Percentiles rank a stretch among this genome's conserved stretches.
Conservation (phyloP, 2,113 vertebrate genomes). For the Turdus rufiventris region DNA sequence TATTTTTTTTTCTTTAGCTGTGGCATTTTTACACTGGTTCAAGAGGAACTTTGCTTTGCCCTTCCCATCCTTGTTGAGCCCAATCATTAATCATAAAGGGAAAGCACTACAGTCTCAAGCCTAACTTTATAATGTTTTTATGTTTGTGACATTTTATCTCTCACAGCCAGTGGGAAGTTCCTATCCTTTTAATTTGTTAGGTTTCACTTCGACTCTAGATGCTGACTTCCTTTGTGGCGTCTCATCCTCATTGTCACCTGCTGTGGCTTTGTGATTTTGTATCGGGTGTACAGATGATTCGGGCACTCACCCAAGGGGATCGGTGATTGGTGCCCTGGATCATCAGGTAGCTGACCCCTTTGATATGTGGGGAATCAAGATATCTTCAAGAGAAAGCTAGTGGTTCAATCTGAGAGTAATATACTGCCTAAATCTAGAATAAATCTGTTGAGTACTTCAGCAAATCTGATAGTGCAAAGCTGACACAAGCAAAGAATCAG, state of each 20-base stretch:
- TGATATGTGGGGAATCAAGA: neutral
- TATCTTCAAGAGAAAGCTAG: neutral
- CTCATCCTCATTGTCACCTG: neutral
- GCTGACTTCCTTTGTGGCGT: neutral
- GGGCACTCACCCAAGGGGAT: neutral
- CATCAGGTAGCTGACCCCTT: neutral
- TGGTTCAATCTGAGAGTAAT: neutral
- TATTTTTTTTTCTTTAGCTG: slow-evolving; percentile 68
- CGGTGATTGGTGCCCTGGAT: neutral
- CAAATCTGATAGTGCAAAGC: neutral
- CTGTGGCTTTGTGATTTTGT: neutral
- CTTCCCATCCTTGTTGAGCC: slow-evolving; percentile 69
- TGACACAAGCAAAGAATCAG: neutral
- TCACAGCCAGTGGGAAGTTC: slow-evolving; percentile 59
- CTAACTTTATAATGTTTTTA: slow-evolving; percentile 73
- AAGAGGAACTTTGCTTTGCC: slow-evolving; percentile 72
- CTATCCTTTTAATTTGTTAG: slow-evolving; percentile 62
- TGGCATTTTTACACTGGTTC: slow-evolving; percentile 82
- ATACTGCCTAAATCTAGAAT: neutral
- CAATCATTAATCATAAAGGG: slow-evolving; percentile 78
- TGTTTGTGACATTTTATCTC: slow-evolving; percentile 77
- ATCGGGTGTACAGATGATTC: neutral
- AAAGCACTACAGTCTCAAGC: slow-evolving; percentile 64
- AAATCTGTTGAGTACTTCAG: neutral
- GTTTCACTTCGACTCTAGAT: slow-evolving; percentile 35